Conservation (phyloP, 2,113 vertebrate species). For the Paradisaea rubra region DNA sequence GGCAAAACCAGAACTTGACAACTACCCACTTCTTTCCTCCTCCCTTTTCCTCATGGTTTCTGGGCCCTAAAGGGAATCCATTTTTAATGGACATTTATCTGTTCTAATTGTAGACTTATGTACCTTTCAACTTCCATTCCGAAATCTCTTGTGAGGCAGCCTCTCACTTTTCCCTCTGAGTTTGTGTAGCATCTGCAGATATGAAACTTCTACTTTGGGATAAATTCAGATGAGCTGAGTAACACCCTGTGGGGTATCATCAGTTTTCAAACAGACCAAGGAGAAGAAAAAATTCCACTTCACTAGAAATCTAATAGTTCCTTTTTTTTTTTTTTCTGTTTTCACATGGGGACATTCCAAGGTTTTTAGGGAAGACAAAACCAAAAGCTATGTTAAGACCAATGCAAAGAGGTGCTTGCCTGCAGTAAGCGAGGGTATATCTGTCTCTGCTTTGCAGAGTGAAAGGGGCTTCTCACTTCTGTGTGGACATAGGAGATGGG, state of each 20-base stretch:
- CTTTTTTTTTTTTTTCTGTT: background rate
- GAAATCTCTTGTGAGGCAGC: background rate
- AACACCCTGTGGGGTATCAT: background rate
- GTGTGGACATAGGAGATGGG: background rate
- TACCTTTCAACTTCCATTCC: background rate
- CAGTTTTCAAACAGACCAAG: background rate
- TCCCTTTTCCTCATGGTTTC: background rate
- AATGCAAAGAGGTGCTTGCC: background rate
- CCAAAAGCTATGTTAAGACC: fast-evolving
- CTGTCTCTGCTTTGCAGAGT: background rate
- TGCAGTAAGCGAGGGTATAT: background rate
- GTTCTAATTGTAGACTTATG: background rate
- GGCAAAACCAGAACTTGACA: background rate
- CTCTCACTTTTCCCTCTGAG: background rate
- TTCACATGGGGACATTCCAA: background rate
- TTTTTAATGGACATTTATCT: background rate
- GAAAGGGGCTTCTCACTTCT: background rate
- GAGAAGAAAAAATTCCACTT: background rate
- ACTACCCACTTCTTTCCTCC: background rate
- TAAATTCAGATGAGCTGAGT: background rate
- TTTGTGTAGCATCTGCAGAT: background rate
- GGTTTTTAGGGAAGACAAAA: background rate
- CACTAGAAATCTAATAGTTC: background rate
- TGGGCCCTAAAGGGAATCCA: background rate
- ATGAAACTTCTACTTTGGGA: background rate